A percentile compares a stretch with the other conserved stretches of the same genome.
These are phyloP conservation scores for Geopemphigus sp. DNA, from an alignment of 1,140 invertebrate species.

Conservation along the genomic window DNA sequence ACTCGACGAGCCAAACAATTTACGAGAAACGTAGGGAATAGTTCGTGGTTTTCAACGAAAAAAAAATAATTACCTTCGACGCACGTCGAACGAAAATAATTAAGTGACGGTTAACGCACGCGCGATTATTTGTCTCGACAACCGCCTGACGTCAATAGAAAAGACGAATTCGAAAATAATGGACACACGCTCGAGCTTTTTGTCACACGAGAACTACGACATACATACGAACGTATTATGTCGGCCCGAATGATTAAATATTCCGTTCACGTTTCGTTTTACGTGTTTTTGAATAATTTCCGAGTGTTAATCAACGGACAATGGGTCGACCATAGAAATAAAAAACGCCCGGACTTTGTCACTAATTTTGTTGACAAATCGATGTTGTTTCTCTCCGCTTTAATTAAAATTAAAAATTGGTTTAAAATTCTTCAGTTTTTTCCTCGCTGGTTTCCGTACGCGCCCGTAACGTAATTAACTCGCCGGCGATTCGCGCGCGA, in stretches of 20 bases:
- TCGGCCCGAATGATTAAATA: neutral
- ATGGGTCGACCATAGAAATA: neutral
- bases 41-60: too few species aligned
- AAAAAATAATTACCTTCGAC: too few species aligned
- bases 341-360: neutral
- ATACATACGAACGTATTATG: neutral
- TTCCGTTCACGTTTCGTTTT: conserved; percentile 26
- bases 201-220: neutral
- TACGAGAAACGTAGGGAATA: too few species aligned
- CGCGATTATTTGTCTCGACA: neutral
- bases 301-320: conserved; percentile 32
- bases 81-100: too few species aligned
- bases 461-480: too few species aligned
- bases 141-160: conserved; percentile 9
- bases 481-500: too few species aligned
- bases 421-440: neutral
- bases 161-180: neutral
- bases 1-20: too few species aligned
- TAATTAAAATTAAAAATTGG: conserved; percentile 7
- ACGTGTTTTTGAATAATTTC: conserved; percentile 36
- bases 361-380: conserved; percentile 19
- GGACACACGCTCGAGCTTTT: neutral
- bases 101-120: neutral
- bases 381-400: neutral
- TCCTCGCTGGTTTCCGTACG: neutral